Evolutionary conservation across 2,797 vertebrate species (phyloP).

Genomic region (Naso thynnoides): DNA sequence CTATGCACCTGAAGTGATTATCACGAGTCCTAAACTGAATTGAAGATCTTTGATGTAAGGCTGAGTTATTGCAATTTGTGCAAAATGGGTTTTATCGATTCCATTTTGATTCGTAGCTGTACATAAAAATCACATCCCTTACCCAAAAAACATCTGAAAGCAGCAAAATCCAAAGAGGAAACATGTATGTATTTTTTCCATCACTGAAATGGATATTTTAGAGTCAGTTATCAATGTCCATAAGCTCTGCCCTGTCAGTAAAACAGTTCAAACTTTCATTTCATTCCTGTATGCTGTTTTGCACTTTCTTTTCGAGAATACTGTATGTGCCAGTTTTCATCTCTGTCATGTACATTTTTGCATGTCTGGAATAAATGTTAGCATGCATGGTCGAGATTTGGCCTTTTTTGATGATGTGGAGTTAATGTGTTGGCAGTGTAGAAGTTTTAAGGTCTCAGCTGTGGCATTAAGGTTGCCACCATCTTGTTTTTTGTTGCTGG

Average conservation of each 20-base stretch:
- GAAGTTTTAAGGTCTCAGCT: too few relatives aligned
- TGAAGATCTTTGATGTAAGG: slow-evolving; percentile 8
- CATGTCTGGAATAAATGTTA: slow-evolving; percentile 89
- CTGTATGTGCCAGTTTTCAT: slow-evolving; percentile 70
- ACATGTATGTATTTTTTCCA: slow-evolving; percentile 10
- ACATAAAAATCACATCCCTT: slow-evolving; percentile 37
- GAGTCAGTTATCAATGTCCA: slow-evolving; percentile 35
- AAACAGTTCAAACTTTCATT: slow-evolving; percentile 58
- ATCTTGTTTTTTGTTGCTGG: too few relatives aligned
- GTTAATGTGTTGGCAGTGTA: background rate
- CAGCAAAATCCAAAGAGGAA: slow-evolving; percentile 75
- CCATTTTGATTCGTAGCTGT: slow-evolving; percentile 38
- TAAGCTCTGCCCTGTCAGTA: slow-evolving; percentile 68
- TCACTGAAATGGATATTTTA: slow-evolving; percentile 19
- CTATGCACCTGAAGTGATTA: slow-evolving; percentile 39
- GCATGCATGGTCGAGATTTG: slow-evolving; percentile 82
- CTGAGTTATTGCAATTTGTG: slow-evolving; percentile 25
- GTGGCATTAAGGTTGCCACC: too few relatives aligned
- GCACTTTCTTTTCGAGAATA: slow-evolving; percentile 49
- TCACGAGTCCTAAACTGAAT: slow-evolving; percentile 21
- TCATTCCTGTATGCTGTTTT: slow-evolving; percentile 36
- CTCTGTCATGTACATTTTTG: slow-evolving; percentile 81
- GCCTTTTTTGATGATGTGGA: slow-evolving; percentile 26
- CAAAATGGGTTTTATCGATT: slow-evolving; percentile 19
- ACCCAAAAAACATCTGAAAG: slow-evolving; percentile 49